Percentiles rank a stretch among this genome's conserved stretches.
Evolutionary conservation across 2,113 vertebrate genomes (phyloP).

Genomic region (Micronisus gabar): DNA sequence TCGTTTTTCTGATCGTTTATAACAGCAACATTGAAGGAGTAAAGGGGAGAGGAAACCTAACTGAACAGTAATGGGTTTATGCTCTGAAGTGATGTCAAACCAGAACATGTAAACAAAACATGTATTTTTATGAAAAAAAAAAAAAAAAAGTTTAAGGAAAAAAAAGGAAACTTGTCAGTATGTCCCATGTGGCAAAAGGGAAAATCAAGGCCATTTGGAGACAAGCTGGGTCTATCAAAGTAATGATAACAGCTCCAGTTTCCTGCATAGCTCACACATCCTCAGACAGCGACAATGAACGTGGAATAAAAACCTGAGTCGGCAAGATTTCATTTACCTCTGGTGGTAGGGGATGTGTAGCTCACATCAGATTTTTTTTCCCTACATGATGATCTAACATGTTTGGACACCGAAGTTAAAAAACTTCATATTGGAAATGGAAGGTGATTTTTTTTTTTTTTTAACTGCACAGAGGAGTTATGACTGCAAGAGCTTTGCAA

Average conservation of each 20-base stretch:
- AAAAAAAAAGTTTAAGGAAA: not conserved
- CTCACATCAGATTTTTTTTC: not conserved
- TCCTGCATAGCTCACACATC: not conserved
- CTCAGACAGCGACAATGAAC: accelerated
- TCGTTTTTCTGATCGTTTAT: not conserved
- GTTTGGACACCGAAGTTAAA: not conserved
- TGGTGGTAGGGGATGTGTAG: not conserved
- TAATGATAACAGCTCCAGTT: not conserved
- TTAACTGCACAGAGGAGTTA: not conserved
- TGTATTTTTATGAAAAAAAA: not conserved
- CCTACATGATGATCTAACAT: not conserved
- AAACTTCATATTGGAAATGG: not conserved
- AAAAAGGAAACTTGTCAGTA: not conserved
- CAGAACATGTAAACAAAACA: not conserved
- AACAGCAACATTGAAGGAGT: not conserved
- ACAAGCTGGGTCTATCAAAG: not conserved
- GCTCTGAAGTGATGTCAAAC: not conserved
- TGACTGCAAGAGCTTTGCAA: not conserved
- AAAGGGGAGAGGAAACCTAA: not conserved
- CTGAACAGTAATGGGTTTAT: not conserved
- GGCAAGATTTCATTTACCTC: not conserved
- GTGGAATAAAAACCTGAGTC: not conserved
- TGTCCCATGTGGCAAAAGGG: not conserved
- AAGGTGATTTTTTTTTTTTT: not conserved
- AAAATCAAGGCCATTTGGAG: not conserved